A percentile compares a stretch with the other conserved stretches of the same genome.
phyloP scores from a whole-genome alignment of 1,140 invertebrate genomes.

The Cyclargus thomasi region DNA sequence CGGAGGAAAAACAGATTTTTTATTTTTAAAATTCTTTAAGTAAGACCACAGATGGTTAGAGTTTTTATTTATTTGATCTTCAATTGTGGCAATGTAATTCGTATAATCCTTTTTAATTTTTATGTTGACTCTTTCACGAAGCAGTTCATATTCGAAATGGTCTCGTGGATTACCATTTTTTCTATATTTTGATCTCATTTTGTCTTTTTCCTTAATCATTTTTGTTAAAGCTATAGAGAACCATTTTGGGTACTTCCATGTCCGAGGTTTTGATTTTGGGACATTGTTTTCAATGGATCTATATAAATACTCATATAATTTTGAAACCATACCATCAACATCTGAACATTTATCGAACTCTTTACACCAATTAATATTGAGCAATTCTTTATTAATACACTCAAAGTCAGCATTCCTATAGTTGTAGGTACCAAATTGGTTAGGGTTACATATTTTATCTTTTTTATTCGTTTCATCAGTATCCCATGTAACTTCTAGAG shows the following conservation, averaged over 20 bases:
- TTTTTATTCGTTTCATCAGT: constrained; percentile 1
- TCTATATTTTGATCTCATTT: no score
- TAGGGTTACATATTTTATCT: constrained; percentile 3
- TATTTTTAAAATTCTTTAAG: not conserved
- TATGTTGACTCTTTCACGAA: not conserved
- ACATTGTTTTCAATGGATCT: constrained; percentile 3
- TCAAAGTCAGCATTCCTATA: constrained; percentile 22
- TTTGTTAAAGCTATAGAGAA: no score
- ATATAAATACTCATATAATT: constrained; percentile 20
- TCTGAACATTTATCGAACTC: constrained; percentile 11
- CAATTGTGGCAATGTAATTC: not conserved
- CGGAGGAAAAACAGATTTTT: no score
- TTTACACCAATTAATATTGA: constrained; percentile 10
- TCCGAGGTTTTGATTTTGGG: not conserved
- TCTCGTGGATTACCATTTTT: not conserved
- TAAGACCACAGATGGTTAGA: constrained; percentile 6
- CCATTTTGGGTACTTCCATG: no score
- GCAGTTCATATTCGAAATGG: not conserved
- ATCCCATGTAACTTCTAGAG: constrained; percentile 18
- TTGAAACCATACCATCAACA: constrained; percentile 22
- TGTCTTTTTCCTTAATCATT: no score
- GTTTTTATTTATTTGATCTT: not conserved
- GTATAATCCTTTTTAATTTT: not conserved
- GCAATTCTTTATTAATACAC: constrained; percentile 12
- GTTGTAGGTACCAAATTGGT: not conserved